phyloP scores from a whole-genome alignment of 2,113 vertebrate species.

The Petroica traversi region DNA sequence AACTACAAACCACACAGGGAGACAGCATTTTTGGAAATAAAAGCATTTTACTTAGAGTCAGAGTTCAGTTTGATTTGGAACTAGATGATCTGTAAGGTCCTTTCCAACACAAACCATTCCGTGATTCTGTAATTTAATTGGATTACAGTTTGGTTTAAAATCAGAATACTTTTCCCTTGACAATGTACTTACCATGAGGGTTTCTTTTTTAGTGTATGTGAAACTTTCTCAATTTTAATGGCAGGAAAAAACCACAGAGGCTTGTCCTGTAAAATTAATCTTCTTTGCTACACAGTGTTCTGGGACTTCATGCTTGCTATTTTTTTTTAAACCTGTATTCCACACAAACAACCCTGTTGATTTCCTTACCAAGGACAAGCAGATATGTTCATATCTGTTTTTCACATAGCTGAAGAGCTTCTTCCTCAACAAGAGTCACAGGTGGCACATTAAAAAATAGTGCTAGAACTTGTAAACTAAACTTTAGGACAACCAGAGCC shows the following conservation, averaged over 20 bases:
- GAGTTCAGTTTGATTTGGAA: neutral
- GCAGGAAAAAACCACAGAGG: neutral
- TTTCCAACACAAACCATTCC: neutral
- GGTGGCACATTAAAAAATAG: neutral
- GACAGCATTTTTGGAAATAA: neutral
- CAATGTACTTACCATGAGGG: neutral
- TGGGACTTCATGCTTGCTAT: neutral
- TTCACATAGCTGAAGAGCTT: neutral
- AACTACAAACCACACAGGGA: neutral
- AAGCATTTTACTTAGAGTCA: neutral
- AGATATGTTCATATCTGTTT: neutral
- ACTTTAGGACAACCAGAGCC: neutral
- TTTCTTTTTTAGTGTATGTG: neutral
- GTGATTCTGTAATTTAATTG: neutral
- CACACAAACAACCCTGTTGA: neutral
- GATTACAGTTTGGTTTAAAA: neutral
- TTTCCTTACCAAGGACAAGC: neutral
- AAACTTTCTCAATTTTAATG: neutral
- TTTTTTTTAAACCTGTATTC: neutral
- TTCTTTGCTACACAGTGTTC: neutral
- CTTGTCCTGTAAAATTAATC: neutral
- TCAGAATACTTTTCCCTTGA: neutral
- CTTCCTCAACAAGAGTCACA: neutral
- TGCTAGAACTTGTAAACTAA: neutral
- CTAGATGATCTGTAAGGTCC: neutral